phyloP scores from a whole-genome alignment of 2,797 vertebrate genomes.

The Carcharodon carcharias region DNA sequence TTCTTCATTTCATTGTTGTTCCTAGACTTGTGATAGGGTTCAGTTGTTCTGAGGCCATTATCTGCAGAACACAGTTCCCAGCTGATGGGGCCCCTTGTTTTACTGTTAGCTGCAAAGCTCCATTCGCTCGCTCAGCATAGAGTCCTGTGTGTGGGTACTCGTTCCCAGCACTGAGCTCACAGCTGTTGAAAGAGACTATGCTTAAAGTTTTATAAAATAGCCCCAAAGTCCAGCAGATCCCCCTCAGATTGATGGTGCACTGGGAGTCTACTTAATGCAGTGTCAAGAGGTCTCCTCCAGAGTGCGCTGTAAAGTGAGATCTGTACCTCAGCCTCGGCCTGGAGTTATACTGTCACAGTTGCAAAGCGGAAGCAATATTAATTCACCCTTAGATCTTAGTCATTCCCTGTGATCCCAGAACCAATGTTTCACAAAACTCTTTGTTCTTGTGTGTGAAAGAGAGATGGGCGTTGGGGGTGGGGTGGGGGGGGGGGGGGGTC shows the following conservation, averaged over 20 bases:
- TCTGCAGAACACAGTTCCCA: background rate
- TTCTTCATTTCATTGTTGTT: background rate
- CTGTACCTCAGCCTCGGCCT: background rate
- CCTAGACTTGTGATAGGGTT: background rate
- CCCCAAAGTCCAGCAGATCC: background rate
- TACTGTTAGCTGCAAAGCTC: background rate
- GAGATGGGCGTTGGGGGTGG: background rate
- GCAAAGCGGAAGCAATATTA: background rate
- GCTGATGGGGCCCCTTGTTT: background rate
- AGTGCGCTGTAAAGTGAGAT: too few relatives aligned
- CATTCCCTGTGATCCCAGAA: background rate
- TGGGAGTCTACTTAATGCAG: too few relatives aligned
- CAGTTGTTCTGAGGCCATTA: background rate
- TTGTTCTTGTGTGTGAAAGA: background rate
- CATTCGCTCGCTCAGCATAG: background rate
- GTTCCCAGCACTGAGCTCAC: background rate
- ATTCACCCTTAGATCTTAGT: background rate
- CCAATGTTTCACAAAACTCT: background rate
- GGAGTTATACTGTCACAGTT: background rate
- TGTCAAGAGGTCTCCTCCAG: too few relatives aligned
- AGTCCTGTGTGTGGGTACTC: background rate
- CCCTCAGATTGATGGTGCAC: background rate
- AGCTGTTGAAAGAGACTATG: background rate
- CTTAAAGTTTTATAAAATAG: background rate
- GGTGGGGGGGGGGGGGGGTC: too few relatives aligned